Conservation (phyloP, 2,113 vertebrate species). For the Mustela lutreola region DNA sequence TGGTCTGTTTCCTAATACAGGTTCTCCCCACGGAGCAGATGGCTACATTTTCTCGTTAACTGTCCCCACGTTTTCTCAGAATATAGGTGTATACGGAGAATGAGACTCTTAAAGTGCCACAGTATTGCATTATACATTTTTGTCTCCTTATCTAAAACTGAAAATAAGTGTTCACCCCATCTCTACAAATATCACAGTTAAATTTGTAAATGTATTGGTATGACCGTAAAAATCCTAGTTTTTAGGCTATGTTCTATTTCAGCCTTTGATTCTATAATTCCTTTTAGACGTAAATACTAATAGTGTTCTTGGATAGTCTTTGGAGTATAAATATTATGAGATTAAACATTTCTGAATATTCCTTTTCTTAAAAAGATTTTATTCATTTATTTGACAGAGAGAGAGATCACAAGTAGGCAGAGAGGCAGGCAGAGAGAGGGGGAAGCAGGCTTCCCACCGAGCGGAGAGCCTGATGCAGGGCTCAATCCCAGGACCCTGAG, state of each 20-base stretch:
- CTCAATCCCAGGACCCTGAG: no score
- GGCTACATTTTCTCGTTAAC: conserved; percentile 5
- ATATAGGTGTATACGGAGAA: not conserved
- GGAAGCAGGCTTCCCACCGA: no score
- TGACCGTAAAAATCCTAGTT: conserved; percentile 9
- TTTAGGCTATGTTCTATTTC: not conserved
- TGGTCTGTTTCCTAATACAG: not conserved
- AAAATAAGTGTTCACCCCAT: conserved; percentile 32
- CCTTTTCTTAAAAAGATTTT: not conserved
- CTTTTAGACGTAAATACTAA: not conserved
- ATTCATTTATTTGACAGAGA: no score
- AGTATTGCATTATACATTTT: not conserved
- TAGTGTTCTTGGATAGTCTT: not conserved
- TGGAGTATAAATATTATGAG: not conserved
- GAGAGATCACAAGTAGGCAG: no score
- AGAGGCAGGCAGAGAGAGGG: no score
- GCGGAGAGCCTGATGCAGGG: no score
- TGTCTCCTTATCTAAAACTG: conserved; percentile 11
- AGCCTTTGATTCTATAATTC: conserved; percentile 22
- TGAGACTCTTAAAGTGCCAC: not conserved
- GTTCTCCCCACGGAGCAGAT: not conserved
- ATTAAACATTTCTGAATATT: conserved; percentile 51
- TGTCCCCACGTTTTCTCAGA: not conserved
- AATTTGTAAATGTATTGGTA: conserved; percentile 36
- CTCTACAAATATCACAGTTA: not conserved